Evolutionary conservation across 2,797 vertebrate species (phyloP).

Genomic region (Rhinichthys osculus): DNA sequence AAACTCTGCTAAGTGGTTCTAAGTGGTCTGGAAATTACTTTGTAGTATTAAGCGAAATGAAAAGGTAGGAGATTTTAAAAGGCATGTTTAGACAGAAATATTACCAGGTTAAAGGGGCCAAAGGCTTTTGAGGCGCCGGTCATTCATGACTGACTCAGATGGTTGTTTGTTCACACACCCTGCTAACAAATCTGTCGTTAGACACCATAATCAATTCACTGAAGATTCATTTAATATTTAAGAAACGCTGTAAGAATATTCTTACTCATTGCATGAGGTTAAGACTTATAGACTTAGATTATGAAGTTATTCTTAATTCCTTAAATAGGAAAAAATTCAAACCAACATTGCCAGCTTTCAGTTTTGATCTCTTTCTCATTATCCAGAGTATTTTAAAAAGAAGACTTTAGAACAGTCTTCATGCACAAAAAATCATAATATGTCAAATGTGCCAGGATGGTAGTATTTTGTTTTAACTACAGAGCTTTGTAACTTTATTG

Average conservation of each 20-base stretch:
- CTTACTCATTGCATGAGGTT: background rate
- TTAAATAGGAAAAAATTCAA: background rate
- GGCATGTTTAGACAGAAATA: slow-evolving; percentile 1
- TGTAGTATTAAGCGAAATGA: background rate
- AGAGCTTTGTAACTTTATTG: background rate
- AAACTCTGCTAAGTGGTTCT: background rate
- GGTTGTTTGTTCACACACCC: slow-evolving; percentile 33
- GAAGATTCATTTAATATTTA: background rate
- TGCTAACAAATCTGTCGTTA: background rate
- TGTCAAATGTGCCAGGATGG: background rate
- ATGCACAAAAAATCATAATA: background rate
- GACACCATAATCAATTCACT: background rate
- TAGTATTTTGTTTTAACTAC: background rate
- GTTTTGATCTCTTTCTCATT: background rate
- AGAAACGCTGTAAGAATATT: background rate
- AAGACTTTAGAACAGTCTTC: background rate
- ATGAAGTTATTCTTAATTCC: background rate
- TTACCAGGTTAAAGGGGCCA: background rate
- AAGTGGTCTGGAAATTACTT: background rate
- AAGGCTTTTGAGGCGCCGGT: background rate
- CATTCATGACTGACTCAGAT: slow-evolving; percentile 5
- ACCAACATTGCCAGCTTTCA: background rate
- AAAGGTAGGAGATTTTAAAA: background rate
- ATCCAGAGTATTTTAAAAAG: background rate
- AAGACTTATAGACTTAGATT: background rate